A percentile compares a stretch with the other conserved stretches of the same genome.
Conservation (phyloP, 2,797 vertebrate species). For the Cetoscarus ocellatus region DNA sequence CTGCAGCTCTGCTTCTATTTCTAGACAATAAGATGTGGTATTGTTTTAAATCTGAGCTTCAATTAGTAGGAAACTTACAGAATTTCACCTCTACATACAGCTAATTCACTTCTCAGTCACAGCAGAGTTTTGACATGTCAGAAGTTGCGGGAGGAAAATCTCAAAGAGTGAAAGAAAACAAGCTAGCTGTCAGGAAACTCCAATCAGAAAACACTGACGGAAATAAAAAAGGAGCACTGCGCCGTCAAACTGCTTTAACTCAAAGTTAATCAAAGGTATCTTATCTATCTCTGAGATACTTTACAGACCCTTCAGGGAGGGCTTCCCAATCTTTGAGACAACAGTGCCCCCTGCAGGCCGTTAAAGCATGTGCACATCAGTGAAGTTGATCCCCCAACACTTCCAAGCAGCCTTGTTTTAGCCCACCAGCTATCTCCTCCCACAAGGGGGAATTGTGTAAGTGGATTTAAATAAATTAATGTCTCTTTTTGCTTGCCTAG, state of each 20-base stretch:
- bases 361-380: not conserved
- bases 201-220: constrained; percentile 47
- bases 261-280: constrained; percentile 50
- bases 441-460: constrained; percentile 71
- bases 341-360: constrained; percentile 76
- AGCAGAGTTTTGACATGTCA: constrained; percentile 51
- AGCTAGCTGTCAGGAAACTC: constrained; percentile 42
- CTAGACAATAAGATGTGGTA: constrained; percentile 16
- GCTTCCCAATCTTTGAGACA: constrained; percentile 45
- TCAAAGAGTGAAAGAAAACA: constrained; percentile 41
- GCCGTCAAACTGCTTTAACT: constrained; percentile 36
- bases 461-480: constrained; percentile 83
- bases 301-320: constrained; percentile 1
- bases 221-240: constrained; percentile 30
- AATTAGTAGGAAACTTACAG: constrained; percentile 58
- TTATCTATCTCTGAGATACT: constrained; percentile 39
- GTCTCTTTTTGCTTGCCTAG: constrained; percentile 53
- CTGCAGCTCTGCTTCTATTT: constrained; percentile 19
- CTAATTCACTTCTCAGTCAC: constrained; percentile 52
- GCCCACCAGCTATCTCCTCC: constrained; percentile 64
- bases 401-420: constrained; percentile 57
- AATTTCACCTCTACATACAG: constrained; percentile 43
- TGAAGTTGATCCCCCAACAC: constrained; percentile 44
- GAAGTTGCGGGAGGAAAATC: constrained; percentile 41
- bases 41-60: constrained; percentile 40